Conservation (phyloP, 2,113 vertebrate species). For the Lycaon pictus region DNA sequence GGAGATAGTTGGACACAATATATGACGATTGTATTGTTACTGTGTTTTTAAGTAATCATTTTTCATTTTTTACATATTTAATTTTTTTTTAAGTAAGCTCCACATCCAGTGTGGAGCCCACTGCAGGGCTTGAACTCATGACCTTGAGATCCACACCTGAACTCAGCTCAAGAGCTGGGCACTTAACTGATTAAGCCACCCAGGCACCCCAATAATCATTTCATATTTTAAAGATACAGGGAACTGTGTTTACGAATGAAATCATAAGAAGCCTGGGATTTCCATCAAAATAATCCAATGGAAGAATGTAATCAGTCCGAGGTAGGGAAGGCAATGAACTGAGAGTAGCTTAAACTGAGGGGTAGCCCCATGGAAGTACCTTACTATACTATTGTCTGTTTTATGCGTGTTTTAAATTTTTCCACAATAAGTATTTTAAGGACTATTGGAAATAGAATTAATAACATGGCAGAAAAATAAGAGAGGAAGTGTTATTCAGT, state of each 20-base stretch:
- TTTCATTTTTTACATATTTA: neutral
- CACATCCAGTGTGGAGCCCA: neutral
- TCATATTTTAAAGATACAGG: slow-evolving; percentile 19
- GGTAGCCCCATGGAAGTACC: neutral
- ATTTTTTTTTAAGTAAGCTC: neutral
- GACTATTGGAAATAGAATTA: neutral
- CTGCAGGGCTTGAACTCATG: neutral
- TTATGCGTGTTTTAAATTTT: neutral
- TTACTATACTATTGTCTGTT: neutral
- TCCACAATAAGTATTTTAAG: neutral
- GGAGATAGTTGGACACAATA: neutral
- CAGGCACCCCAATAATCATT: neutral
- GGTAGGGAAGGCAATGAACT: neutral
- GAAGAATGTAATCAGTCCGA: neutral
- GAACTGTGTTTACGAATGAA: neutral
- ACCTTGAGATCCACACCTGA: neutral
- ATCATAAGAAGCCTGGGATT: neutral
- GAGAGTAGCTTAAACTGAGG: neutral
- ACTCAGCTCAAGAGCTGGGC: neutral
- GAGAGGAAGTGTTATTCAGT: neutral
- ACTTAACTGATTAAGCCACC: neutral
- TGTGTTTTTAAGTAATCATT: neutral
- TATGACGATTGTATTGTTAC: neutral
- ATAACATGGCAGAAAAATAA: neutral
- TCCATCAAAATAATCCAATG: neutral